A percentile compares a stretch with the other conserved stretches of the same genome.
Evolutionary conservation across 1,140 invertebrate genomes (phyloP).

Genomic region (Globodera rostochiensis): DNA sequence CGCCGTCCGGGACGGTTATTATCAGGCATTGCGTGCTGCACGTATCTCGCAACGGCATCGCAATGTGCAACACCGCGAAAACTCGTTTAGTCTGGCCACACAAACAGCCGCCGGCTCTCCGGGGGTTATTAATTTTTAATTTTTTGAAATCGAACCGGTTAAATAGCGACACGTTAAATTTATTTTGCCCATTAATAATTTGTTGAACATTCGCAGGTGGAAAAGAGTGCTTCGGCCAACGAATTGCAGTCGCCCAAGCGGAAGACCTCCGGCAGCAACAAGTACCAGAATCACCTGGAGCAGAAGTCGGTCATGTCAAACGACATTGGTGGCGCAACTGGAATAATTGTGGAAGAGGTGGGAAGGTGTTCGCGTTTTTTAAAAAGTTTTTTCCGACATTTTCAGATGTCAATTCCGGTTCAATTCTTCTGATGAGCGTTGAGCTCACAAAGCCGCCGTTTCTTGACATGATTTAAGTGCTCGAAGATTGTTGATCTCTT

Average conservation of each 20-base stretch:
- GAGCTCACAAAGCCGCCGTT: not conserved
- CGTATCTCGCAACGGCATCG: conserved; percentile 52
- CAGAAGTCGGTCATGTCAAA: not conserved
- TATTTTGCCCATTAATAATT: too few species aligned
- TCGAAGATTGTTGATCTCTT: not conserved
- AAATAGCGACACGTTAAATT: too few species aligned
- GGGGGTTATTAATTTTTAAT: not conserved
- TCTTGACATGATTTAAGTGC: not conserved
- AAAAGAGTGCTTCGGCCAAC: conserved; percentile 27
- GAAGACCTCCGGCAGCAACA: conserved; percentile 6
- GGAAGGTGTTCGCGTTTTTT: not conserved
- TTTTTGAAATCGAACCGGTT: not conserved
- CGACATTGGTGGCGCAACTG: not conserved
- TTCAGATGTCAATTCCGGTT: not conserved
- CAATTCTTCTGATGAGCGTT: not conserved
- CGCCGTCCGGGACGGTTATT: conserved; percentile 60
- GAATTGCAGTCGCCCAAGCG: conserved; percentile 23
- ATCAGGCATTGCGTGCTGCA: conserved; percentile 51
- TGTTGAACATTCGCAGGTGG: conserved; percentile 5
- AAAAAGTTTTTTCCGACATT: not conserved
- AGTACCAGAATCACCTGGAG: not conserved
- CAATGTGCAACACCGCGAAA: conserved; percentile 44
- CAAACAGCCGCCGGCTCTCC: not conserved
- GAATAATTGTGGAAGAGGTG: not conserved
- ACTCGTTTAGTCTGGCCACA: not conserved